These are phyloP conservation scores for Antheraea assamensis DNA, from an alignment of 2,888 invertebrate genomes.

Conservation along the genomic window DNA sequence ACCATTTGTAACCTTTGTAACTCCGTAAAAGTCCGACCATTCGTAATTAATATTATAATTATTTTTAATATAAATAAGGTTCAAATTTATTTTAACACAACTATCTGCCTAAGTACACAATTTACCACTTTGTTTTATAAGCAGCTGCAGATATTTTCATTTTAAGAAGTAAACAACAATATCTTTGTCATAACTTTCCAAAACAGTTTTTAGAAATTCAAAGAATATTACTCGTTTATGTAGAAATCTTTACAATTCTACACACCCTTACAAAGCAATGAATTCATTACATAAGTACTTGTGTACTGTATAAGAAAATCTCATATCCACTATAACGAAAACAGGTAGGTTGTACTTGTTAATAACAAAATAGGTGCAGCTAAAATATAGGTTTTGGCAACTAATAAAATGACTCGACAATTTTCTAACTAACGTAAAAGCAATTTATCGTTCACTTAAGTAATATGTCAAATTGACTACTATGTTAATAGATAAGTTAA, in stretches of 20 bases:
- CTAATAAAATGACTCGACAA: constrained; percentile 15
- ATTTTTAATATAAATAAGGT: background rate
- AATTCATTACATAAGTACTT: constrained; percentile 33
- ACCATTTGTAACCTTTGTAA: background rate
- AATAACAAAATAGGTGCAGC: background rate
- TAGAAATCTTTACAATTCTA: too few species aligned
- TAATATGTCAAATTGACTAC: constrained; percentile 31
- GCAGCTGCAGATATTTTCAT: background rate
- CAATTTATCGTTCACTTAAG: constrained; percentile 29
- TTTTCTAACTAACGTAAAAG: constrained; percentile 21
- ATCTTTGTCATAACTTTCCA: background rate
- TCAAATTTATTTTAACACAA: background rate
- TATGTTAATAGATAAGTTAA: constrained; percentile 18
- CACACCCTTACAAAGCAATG: background rate
- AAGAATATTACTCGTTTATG: background rate
- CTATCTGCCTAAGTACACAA: background rate
- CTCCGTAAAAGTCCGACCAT: too few species aligned
- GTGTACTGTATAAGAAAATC: constrained; percentile 49
- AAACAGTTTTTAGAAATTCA: background rate
- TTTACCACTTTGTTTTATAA: background rate
- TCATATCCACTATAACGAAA: constrained; percentile 36
- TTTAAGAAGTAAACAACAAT: background rate
- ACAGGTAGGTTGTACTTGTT: background rate
- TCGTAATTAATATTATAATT: background rate
- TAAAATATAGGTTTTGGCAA: constrained; percentile 1